phyloP scores from a whole-genome alignment of 2,888 invertebrate species.

The Laothoe populi region DNA sequence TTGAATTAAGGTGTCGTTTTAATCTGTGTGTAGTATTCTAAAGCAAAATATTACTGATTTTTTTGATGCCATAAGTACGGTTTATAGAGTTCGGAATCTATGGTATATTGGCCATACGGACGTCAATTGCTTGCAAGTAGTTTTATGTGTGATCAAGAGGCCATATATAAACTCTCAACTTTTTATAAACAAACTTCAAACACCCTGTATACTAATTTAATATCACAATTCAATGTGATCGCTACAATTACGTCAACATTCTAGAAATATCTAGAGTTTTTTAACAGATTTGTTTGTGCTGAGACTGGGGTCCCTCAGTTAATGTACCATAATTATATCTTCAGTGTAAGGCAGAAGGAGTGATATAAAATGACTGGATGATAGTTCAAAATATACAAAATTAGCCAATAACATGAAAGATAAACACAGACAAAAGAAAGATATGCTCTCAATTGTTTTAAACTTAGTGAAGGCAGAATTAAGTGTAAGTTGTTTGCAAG shows the following conservation, averaged over 20 bases:
- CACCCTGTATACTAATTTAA: conserved; percentile 1
- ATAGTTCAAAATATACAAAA: neutral
- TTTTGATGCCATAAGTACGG: too few species aligned
- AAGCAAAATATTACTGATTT: too few species aligned
- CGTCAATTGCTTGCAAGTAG: too few species aligned
- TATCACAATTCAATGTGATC: conserved; percentile 5
- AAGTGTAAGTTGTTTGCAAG: neutral
- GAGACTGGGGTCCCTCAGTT: conserved; percentile 69
- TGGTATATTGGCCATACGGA: too few species aligned
- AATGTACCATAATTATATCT: conserved; percentile 25
- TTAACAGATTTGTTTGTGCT: conserved; percentile 57
- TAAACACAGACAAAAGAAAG: neutral
- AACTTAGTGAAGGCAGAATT: neutral
- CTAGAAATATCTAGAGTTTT: conserved; percentile 38
- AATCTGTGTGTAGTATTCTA: too few species aligned
- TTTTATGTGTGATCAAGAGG: too few species aligned
- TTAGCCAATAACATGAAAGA: neutral
- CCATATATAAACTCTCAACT: neutral
- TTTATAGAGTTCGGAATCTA: too few species aligned
- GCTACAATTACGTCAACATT: conserved; percentile 4
- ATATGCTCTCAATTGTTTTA: neutral
- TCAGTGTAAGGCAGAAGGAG: conserved; percentile 3
- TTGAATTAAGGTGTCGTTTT: too few species aligned
- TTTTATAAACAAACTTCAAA: neutral
- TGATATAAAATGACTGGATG: neutral